Evolutionary conservation across 1,140 invertebrate species (phyloP), one percentile per base, ranked within the genome.

Genomic region (Aphelinus certus): DNA sequence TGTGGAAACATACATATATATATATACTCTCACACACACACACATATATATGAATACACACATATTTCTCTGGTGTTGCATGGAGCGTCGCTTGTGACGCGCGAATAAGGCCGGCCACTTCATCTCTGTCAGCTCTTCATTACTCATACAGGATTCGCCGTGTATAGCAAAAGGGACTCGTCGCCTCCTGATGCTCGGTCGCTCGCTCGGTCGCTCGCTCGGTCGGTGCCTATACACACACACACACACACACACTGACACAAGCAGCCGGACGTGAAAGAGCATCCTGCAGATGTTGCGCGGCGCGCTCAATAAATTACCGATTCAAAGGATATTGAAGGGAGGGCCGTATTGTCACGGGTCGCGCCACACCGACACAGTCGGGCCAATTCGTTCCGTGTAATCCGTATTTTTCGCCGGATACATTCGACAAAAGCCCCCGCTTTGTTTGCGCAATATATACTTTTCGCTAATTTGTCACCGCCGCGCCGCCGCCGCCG

Each of bases 61-160:
- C 26, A 26, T 26, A 26, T 26, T 48, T 2, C 26, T 2, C 43
- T 51, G 57, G 51, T 10, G 10, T 74, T 53, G n/a, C 7, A 56
- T n/a, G 45, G 68, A 56, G 58, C 55, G 46, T 60, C 51, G 2
- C 65, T 76, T 47, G 55, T 73, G 65, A 76, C 70, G 71, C 73
- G 64, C 77, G 81, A 82, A 80, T 81, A 83, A 79, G 76, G 75
- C 70, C 56, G 73, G 77, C 60, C 67, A 78, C 79, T 82, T 82
- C 79, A 78, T 81, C 77, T 80, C 77, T 81, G 79, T 82, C 81
- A 79, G 77, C 77, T 82, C 79, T 80, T 81, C 79, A 81, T 82
- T 82, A 81, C 77, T 79, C 80, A 76, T 73, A 73, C 49, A 58
- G 57, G 57, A 71, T 56, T 63, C 57, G 42, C 3, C 26, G 26